phyloP scores from a whole-genome alignment of 2,113 vertebrate genomes.

The Tinamus guttatus region DNA sequence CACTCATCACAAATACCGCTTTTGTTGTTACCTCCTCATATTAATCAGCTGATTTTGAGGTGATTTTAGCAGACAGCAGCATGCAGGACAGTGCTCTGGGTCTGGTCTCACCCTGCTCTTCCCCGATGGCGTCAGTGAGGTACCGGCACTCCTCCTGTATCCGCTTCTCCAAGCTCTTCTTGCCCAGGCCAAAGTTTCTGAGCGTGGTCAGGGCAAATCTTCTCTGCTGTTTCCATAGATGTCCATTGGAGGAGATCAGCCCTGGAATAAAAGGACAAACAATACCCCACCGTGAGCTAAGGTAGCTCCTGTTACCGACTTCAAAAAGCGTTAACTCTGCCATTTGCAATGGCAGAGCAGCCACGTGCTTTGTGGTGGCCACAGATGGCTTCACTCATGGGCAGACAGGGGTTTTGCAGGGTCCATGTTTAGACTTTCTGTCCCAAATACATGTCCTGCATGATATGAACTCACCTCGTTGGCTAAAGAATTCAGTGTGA shows the following conservation, averaged over 20 bases:
- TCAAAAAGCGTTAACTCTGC: not conserved
- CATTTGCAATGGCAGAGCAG: not conserved
- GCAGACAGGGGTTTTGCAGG: not conserved
- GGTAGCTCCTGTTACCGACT: accelerated
- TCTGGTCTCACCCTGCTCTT: conserved; percentile 74
- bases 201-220: conserved; percentile 79
- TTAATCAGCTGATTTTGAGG: accelerated
- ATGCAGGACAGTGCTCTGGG: not conserved
- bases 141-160: conserved; percentile 80
- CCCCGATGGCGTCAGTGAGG: conserved; percentile 69
- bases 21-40: not conserved
- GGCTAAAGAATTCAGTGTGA: accelerated
- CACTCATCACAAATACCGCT: not conserved
- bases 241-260: conserved; percentile 63
- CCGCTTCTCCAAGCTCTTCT: conserved; percentile 76
- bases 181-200: conserved; percentile 84
- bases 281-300: accelerated
- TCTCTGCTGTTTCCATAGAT: conserved; percentile 80
- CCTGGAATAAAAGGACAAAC: conserved; percentile 54
- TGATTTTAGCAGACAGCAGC: not conserved
- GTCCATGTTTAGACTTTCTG: too few relatives aligned
- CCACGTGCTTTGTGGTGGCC: too few relatives aligned
- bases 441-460: not conserved
- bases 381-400: not conserved
- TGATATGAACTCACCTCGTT: not conserved